Percentiles rank a stretch among this genome's conserved stretches.
These are phyloP conservation scores for Protaetia brevitarsis DNA, from an alignment of 1,140 invertebrate species.

Conservation along the genomic window DNA sequence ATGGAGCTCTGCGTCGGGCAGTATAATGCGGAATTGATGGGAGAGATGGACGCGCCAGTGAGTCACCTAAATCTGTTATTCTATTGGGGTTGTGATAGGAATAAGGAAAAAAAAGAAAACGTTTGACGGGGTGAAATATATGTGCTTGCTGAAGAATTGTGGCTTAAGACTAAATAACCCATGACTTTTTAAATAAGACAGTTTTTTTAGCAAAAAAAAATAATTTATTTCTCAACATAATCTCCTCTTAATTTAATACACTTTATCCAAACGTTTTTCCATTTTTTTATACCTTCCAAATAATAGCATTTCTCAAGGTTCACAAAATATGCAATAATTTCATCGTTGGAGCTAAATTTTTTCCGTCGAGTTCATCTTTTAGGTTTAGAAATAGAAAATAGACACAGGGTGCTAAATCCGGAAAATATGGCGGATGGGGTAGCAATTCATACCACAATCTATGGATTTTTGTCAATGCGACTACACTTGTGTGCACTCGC, in stretches of 20 bases:
- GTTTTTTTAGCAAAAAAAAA: too few relatives aligned
- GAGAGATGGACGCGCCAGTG: too few relatives aligned
- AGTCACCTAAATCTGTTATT: too few relatives aligned
- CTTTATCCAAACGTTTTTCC: neutral
- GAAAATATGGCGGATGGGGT: slow-evolving; percentile 49
- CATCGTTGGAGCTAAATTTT: slow-evolving; percentile 40
- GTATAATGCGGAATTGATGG: too few relatives aligned
- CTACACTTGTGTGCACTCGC: slow-evolving; percentile 32
- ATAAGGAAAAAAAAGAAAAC: too few relatives aligned
- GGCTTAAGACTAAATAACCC: too few relatives aligned
- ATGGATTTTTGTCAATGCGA: slow-evolving; percentile 28
- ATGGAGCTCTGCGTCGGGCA: too few relatives aligned
- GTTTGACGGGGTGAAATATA: too few relatives aligned
- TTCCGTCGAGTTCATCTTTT: slow-evolving; percentile 43
- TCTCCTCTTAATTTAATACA: slow-evolving; percentile 10
- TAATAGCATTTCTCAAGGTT: neutral
- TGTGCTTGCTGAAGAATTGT: too few relatives aligned
- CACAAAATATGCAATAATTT: slow-evolving; percentile 22
- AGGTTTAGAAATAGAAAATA: slow-evolving; percentile 45
- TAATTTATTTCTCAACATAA: neutral
- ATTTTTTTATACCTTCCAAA: slow-evolving; percentile 16
- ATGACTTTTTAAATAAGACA: too few relatives aligned
- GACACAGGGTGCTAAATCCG: slow-evolving; percentile 49
- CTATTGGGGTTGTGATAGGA: too few relatives aligned
- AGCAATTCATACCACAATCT: slow-evolving; percentile 29